A percentile compares a stretch with the other conserved stretches of the same genome.
phyloP scores from a whole-genome alignment of 1,140 invertebrate genomes.

The Bombus cullumanus region DNA sequence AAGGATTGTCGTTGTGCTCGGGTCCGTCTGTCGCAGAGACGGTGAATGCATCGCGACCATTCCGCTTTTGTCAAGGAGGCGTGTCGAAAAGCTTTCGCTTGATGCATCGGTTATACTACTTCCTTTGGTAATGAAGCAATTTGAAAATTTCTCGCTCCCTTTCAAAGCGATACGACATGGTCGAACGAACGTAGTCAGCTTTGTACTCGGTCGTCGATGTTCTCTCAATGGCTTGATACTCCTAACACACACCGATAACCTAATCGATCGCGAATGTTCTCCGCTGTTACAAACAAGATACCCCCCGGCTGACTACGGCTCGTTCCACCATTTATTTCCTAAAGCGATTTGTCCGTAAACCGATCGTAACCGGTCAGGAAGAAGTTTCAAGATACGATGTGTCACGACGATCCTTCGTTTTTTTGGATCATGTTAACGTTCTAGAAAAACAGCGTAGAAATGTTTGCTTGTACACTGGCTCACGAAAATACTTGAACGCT shows the following conservation, averaged over 20 bases:
- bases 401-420: neutral
- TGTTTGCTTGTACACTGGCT: too few species aligned
- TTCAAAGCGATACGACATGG: constrained; percentile 45
- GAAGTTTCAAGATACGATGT: neutral
- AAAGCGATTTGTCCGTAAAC: neutral
- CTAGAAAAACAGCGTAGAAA: too few species aligned
- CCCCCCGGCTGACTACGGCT: neutral
- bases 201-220: constrained; percentile 30
- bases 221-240: constrained; percentile 10
- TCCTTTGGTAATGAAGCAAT: constrained; percentile 46
- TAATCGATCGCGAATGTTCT: constrained; percentile 43
- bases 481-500: too few species aligned
- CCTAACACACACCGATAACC: constrained; percentile 30
- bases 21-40: neutral
- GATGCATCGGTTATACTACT: neutral
- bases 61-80: neutral
- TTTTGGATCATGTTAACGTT: neutral
- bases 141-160: constrained; percentile 40
- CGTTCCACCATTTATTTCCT: neutral
- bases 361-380: neutral
- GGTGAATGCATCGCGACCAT: neutral
- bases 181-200: constrained; percentile 33
- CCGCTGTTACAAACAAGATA: neutral
- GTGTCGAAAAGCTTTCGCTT: neutral
- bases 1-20: neutral